Evolutionary conservation across 1,140 invertebrate species (phyloP).

Genomic region (Sarcophaga peregrina): DNA sequence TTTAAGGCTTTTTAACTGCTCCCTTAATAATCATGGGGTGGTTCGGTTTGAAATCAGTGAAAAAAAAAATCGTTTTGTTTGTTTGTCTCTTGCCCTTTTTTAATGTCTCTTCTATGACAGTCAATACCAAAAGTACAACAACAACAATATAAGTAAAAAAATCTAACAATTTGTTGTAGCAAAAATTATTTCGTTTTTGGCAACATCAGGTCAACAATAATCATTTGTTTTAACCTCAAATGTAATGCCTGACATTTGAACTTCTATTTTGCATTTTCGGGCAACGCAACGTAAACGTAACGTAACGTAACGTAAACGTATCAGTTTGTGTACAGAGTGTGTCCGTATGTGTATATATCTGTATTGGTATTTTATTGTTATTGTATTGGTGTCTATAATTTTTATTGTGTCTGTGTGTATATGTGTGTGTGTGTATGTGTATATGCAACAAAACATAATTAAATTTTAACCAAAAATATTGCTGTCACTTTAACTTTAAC

Average conservation of each 20-base stretch:
- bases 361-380: background rate
- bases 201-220: constrained; percentile 23
- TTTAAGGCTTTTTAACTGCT: too few species aligned
- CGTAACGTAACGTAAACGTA: background rate
- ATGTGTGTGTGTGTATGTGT: background rate
- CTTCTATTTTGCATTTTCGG: background rate
- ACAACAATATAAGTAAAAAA: too few species aligned
- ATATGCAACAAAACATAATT: constrained; percentile 20
- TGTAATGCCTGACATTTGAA: constrained; percentile 24
- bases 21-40: too few species aligned
- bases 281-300: background rate
- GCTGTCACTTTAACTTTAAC: constrained; percentile 26
- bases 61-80: too few species aligned
- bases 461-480: constrained; percentile 28
- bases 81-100: too few species aligned
- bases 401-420: background rate
- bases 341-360: background rate
- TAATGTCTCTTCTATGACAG: too few species aligned
- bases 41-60: too few species aligned
- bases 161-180: background rate
- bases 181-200: constrained; percentile 24
- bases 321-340: background rate
- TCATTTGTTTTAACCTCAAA: constrained; percentile 25
- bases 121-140: too few species aligned
- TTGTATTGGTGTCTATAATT: background rate